Evolutionary conservation across 2,113 vertebrate species (phyloP).

Genomic region (Theristicus caerulescens): DNA sequence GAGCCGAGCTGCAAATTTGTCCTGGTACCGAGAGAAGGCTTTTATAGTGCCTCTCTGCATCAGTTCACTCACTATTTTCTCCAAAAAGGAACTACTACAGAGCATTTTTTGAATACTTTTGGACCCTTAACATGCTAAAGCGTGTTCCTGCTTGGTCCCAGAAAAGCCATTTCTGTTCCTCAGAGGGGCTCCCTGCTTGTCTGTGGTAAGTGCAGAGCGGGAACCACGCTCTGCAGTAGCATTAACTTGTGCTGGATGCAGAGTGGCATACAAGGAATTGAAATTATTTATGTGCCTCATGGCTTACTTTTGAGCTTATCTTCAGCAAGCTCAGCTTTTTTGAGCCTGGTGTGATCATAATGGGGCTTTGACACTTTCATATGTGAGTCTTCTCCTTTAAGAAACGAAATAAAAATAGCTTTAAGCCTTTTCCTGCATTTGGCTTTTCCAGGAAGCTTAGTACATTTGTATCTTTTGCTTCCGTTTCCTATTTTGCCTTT

Average conservation of each 20-base stretch:
- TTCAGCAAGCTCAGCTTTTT: neutral
- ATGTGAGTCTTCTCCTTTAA: neutral
- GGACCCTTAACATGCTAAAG: neutral
- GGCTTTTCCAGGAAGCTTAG: slow-evolving; percentile 22
- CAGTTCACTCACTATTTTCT: neutral
- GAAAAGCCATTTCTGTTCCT: neutral
- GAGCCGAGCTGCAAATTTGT: neutral
- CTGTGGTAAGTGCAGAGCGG: neutral
- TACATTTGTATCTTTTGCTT: neutral
- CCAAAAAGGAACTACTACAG: neutral
- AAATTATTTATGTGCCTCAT: neutral
- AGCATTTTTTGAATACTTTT: neutral
- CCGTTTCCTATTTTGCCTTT: neutral
- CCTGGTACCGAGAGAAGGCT: neutral
- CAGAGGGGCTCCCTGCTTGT: neutral
- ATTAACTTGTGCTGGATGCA: neutral
- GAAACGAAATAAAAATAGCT: neutral
- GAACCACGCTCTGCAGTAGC: neutral
- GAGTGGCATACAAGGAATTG: neutral
- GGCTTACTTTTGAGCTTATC: neutral
- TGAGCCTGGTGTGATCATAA: neutral
- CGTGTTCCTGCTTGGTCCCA: neutral
- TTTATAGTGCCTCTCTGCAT: neutral
- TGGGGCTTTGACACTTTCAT: neutral
- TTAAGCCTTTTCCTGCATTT: slow-evolving; percentile 6